Base-by-base conservation (phyloP, 2,888 invertebrate species). In the Aricia artaxerxes region DNA sequence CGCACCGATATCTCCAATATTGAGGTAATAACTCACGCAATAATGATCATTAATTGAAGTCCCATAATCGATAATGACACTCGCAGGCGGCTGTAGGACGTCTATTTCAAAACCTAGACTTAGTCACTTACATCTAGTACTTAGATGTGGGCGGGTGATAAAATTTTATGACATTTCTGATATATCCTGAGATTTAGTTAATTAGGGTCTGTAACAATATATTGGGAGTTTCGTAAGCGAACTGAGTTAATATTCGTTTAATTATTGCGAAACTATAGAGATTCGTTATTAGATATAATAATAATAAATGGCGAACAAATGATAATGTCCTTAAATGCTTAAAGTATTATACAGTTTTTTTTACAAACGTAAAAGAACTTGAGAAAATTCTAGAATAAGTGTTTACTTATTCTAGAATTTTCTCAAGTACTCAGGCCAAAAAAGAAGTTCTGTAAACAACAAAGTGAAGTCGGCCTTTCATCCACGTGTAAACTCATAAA, bases 81-180 rank as follows among this genome's bases (percentile, higher is more conserved):
- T 84, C 82, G 84, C 84, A 81, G 78, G 79, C 69, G 78, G 80
- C 81, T 79, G 81, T 82, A 81, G 83, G 82, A 78, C 83, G 82
- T 80, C 44, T 84, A 84, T 85, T 84, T 82, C 83, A 82, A 83
- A 85, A 84, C 81, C 82, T 75, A 79, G 82, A 78, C 83, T 83
- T 83, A 83, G 83, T 85, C 83, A 84, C 81, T 80, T 80, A 80
- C 81, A 79, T 82, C 53, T 77, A 82, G 82, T 81, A 83, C 80
- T 80, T 79, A 79, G 77, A 79, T 79, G 89, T 89, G 84, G 90
- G 89, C 86, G 89, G 83, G 86, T 86, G 87, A 87, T 90, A 88
- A 89, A 90, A 87, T 85, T 89, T 90, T 85, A 89, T 86, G 86
- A 84, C 83, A 83, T 83, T 84, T 83, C 44, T 73, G 73, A 44